Evolutionary conservation across 2,888 invertebrate species (phyloP).

Genomic region (Gortyna flavago): DNA sequence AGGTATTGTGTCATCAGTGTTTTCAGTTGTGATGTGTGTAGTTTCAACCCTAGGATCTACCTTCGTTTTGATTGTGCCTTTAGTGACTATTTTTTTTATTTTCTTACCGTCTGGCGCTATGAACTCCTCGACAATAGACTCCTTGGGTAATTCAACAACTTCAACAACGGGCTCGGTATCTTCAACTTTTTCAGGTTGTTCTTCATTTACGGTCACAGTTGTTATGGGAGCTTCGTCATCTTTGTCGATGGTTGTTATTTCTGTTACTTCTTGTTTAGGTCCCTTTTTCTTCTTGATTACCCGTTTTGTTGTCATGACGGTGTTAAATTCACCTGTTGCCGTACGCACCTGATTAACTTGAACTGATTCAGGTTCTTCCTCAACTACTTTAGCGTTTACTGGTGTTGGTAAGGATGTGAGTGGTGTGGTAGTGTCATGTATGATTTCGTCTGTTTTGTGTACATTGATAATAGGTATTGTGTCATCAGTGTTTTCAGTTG

Average conservation of each 20-base stretch:
- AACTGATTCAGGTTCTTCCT: background rate
- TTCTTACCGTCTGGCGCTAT: conserved; percentile 39
- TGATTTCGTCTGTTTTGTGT: conserved; percentile 23
- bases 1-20: conserved; percentile 39
- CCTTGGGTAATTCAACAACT: conserved; percentile 36
- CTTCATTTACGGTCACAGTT: conserved; percentile 56
- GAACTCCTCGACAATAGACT: conserved; percentile 20
- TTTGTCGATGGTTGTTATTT: conserved; percentile 71
- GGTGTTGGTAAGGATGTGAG: conserved; percentile 12
- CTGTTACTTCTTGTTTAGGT: conserved; percentile 63
- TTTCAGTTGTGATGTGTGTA: conserved; percentile 50
- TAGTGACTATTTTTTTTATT: background rate
- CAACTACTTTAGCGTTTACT: too few species aligned
- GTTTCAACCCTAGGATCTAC: conserved; percentile 61
- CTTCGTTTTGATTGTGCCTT: conserved; percentile 60
- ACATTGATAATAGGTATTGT: conserved; percentile 10
- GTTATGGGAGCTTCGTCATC: conserved; percentile 71
- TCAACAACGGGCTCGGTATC: background rate
- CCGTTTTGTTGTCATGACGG: conserved; percentile 68
- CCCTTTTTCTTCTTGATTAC: conserved; percentile 70
- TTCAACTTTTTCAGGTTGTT: background rate
- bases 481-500: conserved; percentile 20
- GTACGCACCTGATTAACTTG: conserved; percentile 39
- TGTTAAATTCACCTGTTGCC: conserved; percentile 65
- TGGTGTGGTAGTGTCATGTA: conserved; percentile 27